phyloP scores from a whole-genome alignment of 1,140 invertebrate genomes.

The Cotesia chilonis region DNA sequence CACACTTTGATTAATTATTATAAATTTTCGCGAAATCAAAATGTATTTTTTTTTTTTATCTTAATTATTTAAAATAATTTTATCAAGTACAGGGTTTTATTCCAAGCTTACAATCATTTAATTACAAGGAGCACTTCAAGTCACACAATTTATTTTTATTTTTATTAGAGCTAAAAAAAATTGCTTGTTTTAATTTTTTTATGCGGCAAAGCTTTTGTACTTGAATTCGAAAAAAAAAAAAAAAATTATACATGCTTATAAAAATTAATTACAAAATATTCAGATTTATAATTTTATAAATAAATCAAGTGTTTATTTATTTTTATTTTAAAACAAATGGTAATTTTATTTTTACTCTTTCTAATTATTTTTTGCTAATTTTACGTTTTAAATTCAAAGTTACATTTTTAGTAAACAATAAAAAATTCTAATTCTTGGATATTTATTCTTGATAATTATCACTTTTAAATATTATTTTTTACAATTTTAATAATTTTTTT shows the following conservation, averaged over 20 bases:
- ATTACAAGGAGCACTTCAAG: conserved; percentile 6
- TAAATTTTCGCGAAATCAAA: neutral
- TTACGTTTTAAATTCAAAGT: too few relatives aligned
- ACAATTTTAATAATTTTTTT: too few relatives aligned
- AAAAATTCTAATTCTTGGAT: too few relatives aligned
- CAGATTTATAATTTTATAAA: neutral
- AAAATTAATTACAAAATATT: neutral
- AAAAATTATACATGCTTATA: conserved; percentile 29
- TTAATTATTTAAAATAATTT: conserved; percentile 21
- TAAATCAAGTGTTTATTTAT: neutral
- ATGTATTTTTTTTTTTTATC: neutral
- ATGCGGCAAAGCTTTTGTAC: conserved; percentile 8
- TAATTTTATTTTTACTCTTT: too few relatives aligned
- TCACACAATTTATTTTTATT: conserved; percentile 6
- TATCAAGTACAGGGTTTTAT: conserved; percentile 15
- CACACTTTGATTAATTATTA: conserved; percentile 17
- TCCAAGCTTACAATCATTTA: neutral
- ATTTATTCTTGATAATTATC: too few relatives aligned
- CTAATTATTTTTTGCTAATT: too few relatives aligned
- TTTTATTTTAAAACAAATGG: too few relatives aligned
- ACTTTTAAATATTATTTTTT: too few relatives aligned
- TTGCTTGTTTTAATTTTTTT: conserved; percentile 12
- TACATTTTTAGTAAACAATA: too few relatives aligned
- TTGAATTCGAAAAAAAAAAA: conserved; percentile 16
- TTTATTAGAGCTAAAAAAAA: neutral